Base-by-base conservation (phyloP, 2,888 invertebrate species). In the Temnothorax rugatulus region DNA sequence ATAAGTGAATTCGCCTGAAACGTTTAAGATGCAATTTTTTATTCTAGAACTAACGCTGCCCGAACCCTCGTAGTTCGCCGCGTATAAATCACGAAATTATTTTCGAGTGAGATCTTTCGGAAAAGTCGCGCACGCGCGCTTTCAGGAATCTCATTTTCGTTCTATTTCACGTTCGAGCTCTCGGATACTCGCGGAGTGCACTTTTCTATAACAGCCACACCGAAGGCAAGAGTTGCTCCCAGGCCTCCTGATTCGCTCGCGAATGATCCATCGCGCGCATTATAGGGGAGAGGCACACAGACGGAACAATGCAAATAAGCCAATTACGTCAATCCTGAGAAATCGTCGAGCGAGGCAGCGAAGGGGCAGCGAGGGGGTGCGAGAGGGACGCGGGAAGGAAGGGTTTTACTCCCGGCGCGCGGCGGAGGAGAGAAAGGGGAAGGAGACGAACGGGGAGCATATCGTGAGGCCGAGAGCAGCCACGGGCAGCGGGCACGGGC, bases 251-350 rank as follows among this genome's bases (percentile, higher is more conserved):
- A 76, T 83, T 68, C 84, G 50, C 73, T 82, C 82, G 77, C 84
- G 83, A 87, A 85, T 63, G 85, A 90, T 87, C 87, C 89, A 87
- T 86, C 85, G 83, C 83, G 79, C 82, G 50, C 83, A 85, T 85
- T 84, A 83, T 73, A 66, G 73, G 66, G 21, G 74, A 75, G 79
- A 85, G 71, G 68, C 54, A 34, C 71, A 71, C 82, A 85, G 83
- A 84, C 82, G 91, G 88, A 90, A 89, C 91, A 91, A 90, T 91
- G 91, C 90, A 90, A 91, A 91, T 90, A 88, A 91, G 91, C 89
- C 91, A 91, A 91, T 91, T 91, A 91, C 89, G 90, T 90, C 91
- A 86, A 91, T 91, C 87, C 91, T 90, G 90, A 90, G 91, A 88
- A 90, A 91, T 91, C 87, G 88, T 87, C 84, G 86, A 82, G 71